Evolutionary conservation across 2,888 invertebrate species (phyloP), one percentile per base, ranked within the genome.

Genomic region (Blomia tropicalis): DNA sequence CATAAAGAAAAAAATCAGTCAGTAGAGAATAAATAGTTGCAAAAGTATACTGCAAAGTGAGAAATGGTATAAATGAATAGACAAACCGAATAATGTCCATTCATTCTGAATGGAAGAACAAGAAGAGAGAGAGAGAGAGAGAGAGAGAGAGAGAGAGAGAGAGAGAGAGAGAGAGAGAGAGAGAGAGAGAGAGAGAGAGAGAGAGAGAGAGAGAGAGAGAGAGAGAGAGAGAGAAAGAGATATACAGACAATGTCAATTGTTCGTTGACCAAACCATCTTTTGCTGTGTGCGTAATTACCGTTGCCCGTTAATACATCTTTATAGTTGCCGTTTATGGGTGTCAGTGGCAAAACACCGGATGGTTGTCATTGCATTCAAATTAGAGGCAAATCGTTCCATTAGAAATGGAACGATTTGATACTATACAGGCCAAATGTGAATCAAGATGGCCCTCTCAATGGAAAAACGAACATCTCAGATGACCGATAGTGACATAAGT

Each of bases 201-300:
- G 51, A 11, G 51, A 47, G 51, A 17, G 36, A 36, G 7, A 47
- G 7, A 47, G n/a, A 47, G 7, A n/a, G n/a, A n/a, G 7, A 47
- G 51, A 11, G n/a, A 47, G n/a, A 47, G 23, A 27, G 22, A 47
- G 51, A 47, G 7, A 47, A 47, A 47, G 36, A 11, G 36, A 36
- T 36, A 36, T 7, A 19, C 51, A 47, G 27, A 41, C 14, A 41
- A 14, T 41, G 41, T 27, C 51, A 25, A n/a, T 47, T 36, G 36
- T 7, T 17, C 7, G 36, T 47, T 7, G 51, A 47, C 51, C n/a
- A 7, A 19, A 47, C 51, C 51, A 47, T 47, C 51, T 47, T n/a
- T 47, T 47, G 51, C 51, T n/a, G n/a, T n/a, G n/a, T n/a, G 51
- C 51, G 51, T 47, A 47, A 47, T 47, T 47, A 47, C 51, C 51